Percentiles rank a stretch among this genome's conserved stretches.
phyloP scores from a whole-genome alignment of 1,140 invertebrate species.

The Heliconius congener region DNA sequence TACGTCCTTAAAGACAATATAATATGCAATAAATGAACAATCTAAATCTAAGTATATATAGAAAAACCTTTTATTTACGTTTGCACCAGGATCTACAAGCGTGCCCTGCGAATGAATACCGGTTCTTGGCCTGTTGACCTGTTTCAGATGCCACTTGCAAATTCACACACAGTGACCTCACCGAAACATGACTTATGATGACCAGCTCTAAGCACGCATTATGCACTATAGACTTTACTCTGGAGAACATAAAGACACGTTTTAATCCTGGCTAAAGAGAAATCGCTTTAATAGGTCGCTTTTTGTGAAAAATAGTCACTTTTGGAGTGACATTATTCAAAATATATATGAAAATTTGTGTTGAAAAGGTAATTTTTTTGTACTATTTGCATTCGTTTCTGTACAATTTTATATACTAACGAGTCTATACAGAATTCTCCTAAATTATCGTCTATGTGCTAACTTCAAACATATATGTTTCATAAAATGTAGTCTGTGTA shows the following conservation, averaged over 20 bases:
- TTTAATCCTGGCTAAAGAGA: neutral
- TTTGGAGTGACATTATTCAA: neutral
- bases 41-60: neutral
- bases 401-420: neutral
- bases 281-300: constrained; percentile 10
- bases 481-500: too few relatives aligned
- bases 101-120: constrained; percentile 13
- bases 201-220: neutral
- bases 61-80: neutral
- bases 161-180: constrained; percentile 22
- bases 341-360: neutral
- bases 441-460: neutral
- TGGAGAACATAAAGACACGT: neutral
- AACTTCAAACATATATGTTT: neutral
- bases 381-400: neutral
- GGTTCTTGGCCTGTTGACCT: constrained; percentile 32
- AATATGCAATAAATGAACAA: neutral
- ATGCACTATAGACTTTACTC: constrained; percentile 5
- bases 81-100: neutral
- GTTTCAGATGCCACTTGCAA: constrained; percentile 23
- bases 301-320: constrained; percentile 5
- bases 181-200: constrained; percentile 16
- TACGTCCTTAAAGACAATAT: neutral
- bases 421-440: neutral
- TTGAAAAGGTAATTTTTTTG: neutral